Conservation (phyloP, 1,140 invertebrate species). For the Gryllus bimaculatus region DNA sequence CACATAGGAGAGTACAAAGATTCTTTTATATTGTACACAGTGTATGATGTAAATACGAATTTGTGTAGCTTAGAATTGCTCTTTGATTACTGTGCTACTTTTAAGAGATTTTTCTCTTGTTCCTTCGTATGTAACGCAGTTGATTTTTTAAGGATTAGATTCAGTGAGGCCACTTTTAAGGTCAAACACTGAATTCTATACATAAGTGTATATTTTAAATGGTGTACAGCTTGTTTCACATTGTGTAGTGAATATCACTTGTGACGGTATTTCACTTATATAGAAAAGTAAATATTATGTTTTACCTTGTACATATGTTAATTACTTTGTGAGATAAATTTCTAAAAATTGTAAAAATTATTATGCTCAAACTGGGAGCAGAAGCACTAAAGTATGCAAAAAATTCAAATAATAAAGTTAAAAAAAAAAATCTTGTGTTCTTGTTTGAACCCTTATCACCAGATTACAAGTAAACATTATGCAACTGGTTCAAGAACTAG, state of each 20-base stretch:
- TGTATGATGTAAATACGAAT: conserved; percentile 14
- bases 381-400: background rate
- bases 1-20: conserved; percentile 21
- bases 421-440: background rate
- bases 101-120: background rate
- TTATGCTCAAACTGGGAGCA: background rate
- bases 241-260: background rate
- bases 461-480: too few relatives aligned
- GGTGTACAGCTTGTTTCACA: conserved; percentile 10
- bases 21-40: conserved; percentile 14
- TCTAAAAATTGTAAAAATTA: background rate
- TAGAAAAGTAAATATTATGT: background rate
- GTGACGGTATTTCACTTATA: too few relatives aligned
- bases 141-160: background rate
- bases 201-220: conserved; percentile 6
- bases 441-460: too few relatives aligned
- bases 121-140: background rate
- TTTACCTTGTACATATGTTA: conserved; percentile 2
- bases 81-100: background rate
- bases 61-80: background rate
- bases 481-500: too few relatives aligned
- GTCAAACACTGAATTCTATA: background rate
- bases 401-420: background rate
- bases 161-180: background rate
- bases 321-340: background rate